Percentiles rank a stretch among this genome's conserved stretches.
phyloP scores from a whole-genome alignment of 2,888 invertebrate genomes.

The Lapara coniferarum region DNA sequence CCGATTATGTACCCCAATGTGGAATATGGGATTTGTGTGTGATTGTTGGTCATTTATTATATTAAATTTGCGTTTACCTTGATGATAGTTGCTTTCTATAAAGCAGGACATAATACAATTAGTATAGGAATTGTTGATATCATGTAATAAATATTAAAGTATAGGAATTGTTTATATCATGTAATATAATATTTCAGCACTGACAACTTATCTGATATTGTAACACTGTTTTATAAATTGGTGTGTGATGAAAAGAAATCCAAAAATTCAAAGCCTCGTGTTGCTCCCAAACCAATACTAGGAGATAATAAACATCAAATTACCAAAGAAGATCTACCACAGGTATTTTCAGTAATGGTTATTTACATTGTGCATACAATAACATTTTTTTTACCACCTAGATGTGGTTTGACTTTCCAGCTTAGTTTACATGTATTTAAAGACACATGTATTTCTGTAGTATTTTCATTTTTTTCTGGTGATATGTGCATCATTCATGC shows the following conservation, averaged over 20 bases:
- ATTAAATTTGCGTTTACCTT: too few relatives aligned
- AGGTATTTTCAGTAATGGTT: constrained; percentile 65
- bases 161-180: neutral
- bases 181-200: constrained; percentile 76
- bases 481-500: too few relatives aligned
- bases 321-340: constrained; percentile 86
- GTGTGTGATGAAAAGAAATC: constrained; percentile 84
- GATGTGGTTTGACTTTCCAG: too few relatives aligned
- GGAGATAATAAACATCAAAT: constrained; percentile 80
- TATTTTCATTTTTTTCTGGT: too few relatives aligned
- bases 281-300: constrained; percentile 71
- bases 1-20: too few relatives aligned
- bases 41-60: too few relatives aligned
- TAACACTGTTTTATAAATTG: constrained; percentile 81
- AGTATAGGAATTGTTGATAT: neutral
- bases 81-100: too few relatives aligned
- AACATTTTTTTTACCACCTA: too few relatives aligned
- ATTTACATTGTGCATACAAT: neutral
- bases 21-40: too few relatives aligned
- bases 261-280: constrained; percentile 82
- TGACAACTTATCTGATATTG: constrained; percentile 85
- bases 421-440: too few relatives aligned
- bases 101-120: too few relatives aligned
- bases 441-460: too few relatives aligned
- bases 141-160: neutral